These are phyloP conservation scores for Sebastes reedi DNA, from an alignment of 2,797 vertebrate genomes.

Conservation along the genomic window DNA sequence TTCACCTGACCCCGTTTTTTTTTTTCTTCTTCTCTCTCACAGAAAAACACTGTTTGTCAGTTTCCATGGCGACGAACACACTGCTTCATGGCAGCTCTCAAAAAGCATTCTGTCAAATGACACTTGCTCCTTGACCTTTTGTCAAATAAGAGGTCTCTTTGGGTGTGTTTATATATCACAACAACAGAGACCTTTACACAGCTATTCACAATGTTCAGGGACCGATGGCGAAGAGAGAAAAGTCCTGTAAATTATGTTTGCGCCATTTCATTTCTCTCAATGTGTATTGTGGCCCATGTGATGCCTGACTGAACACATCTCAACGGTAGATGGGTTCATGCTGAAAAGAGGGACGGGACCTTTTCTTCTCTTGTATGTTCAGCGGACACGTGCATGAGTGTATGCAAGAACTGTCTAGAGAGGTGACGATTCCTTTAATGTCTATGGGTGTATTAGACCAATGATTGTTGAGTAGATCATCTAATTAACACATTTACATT, in stretches of 20 bases:
- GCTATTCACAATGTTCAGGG: conserved; percentile 33
- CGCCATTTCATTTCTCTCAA: conserved; percentile 15
- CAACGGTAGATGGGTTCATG: neutral
- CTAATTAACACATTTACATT: neutral
- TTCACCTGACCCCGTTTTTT: conserved; percentile 4
- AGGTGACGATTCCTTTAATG: neutral
- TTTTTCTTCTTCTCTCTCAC: neutral
- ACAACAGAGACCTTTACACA: conserved; percentile 60
- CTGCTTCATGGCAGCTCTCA: conserved; percentile 34
- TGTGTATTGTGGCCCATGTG: neutral
- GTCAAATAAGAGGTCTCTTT: conserved; percentile 47
- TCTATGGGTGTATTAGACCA: neutral
- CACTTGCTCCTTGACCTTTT: conserved; percentile 66
- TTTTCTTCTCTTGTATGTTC: neutral
- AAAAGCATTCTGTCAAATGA: conserved; percentile 62
- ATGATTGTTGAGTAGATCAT: neutral
- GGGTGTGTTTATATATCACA: conserved; percentile 58
- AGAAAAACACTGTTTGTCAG: conserved; percentile 50
- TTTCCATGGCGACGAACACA: conserved; percentile 63
- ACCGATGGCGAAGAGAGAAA: neutral
- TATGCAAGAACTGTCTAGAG: neutral
- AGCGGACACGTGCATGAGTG: neutral
- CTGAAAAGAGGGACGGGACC: neutral
- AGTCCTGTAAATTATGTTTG: conserved; percentile 31
- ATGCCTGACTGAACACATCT: neutral